Base-by-base conservation (phyloP, 2,113 vertebrate species). In the Pseudorectes ferrugineus region DNA sequence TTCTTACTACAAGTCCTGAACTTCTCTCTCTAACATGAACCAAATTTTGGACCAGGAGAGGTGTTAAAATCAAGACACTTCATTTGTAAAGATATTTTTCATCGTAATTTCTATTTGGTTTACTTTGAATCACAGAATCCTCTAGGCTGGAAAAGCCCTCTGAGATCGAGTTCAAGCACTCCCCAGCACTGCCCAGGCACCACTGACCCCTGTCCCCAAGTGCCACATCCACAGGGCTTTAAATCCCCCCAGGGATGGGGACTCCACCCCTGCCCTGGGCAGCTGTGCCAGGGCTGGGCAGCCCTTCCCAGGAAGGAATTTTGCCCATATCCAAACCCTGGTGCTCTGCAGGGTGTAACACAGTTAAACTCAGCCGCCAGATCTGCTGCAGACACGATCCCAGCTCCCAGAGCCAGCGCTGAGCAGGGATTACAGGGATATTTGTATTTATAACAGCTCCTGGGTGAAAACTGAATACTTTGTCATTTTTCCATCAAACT, bases 151-250 rank as follows among this genome's bases (percentile, higher is more conserved):
- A 35, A 25, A 40, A 78, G 2, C 16, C 10, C 29, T n/a, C 28
- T 62, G 46, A 40, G n/a, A 5, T 40, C 0, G 1, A 54, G n/a
- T 5, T 5, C 29, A n/a, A 2, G 19, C 46, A 4, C 10, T 38
- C n/a, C 52, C 38, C 73, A 54, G 63, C 46, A 1, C 55, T 24
- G 54, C 54, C 38, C 3, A 13, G 45, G 63, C 63, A 61, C 54
- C 54, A 0, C 6, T 52, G 26, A 0, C 54, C 40, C 15, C 0
- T 24, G 40, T 70, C 55, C 65, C 65, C 73, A 46, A 0, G 48
- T 62, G 74, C n/a, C 85, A 55, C 84, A 16, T 11, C 6, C 63
- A 5, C 20, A 12, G 2, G 24, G 40, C 4, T 62, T 9, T 14
- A 11, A 22, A 20, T 2, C n/a, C 6, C 63, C 1, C 0, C 46